Evolutionary conservation across 2,888 invertebrate genomes (phyloP), one percentile per base, ranked within the genome.

Genomic region (Sinotaia quadrata): DNA sequence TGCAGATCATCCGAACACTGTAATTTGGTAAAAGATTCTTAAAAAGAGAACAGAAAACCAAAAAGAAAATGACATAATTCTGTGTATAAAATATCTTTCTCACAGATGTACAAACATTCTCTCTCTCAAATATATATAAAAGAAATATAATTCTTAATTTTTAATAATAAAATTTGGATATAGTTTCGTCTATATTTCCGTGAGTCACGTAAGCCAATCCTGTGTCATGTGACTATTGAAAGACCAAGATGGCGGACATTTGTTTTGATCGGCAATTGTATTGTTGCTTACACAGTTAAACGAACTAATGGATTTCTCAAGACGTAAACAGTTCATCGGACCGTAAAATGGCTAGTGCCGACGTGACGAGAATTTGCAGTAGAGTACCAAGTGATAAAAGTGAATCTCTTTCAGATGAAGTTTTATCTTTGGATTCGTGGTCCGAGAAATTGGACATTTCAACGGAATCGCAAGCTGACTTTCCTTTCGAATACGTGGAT

Each of bases 341-440:
- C 54, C 15, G 12, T 33, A 65, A 31, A 29, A 65, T 65, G 65
- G 54, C 65, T 21, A 27, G 52, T 56, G 65, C 54, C 31, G 36
- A 56, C 18, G 27, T 51, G 8, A 33, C 51, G 51, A 56, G 54
- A n/a, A 15, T 27, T 3, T 18, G 27, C 36, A 65, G 56, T 44
- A 33, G 33, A 24, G 15, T 56, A 1, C 44, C 54, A n/a, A 56
- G 56, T 12, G 65, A 65, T 33, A 63, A 59, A 67, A 72, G 74
- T 49, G 72, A 70, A 21, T 52, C 54, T 65, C 33, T 58, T 36
- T 75, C 77, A 49, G 78, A 77, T 29, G 82, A 82, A 60, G 69
- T 81, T 29, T 63, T 73, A 4, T 81, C 80, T 15, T 68, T 81
- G 27, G 78, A 82, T 67, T 81, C 80, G 8, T 81, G 80, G 80